Evolutionary conservation across 2,888 invertebrate genomes (phyloP).

Genomic region (Eulithis prunata): DNA sequence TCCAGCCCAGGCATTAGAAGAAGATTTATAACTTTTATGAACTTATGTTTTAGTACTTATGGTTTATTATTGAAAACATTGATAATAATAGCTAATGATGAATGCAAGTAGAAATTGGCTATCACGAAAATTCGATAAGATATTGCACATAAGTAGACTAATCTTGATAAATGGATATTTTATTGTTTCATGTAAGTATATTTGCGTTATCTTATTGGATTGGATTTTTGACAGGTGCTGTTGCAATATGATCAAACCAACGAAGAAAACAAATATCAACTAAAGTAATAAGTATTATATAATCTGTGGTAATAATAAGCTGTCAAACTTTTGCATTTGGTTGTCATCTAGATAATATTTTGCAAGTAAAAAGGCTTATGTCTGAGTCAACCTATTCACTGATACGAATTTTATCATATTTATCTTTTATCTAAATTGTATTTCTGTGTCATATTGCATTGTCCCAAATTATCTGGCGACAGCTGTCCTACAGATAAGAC

Average conservation of each 20-base stretch:
- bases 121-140: conserved; percentile 50
- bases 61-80: conserved; percentile 46
- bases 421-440: conserved; percentile 49
- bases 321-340: too few species aligned
- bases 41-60: too few species aligned
- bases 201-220: conserved; percentile 23
- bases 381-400: too few species aligned
- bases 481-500: conserved; percentile 60
- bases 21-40: too few species aligned
- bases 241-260: not conserved
- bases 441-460: conserved; percentile 48
- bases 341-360: too few species aligned
- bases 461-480: conserved; percentile 62
- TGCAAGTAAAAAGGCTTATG: too few species aligned
- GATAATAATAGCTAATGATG: conserved; percentile 46
- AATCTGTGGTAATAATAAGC: too few species aligned
- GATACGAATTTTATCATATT: not conserved
- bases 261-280: too few species aligned
- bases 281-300: too few species aligned
- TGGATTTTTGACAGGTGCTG: conserved; percentile 1
- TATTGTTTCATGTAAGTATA: not conserved
- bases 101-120: conserved; percentile 42
- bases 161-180: conserved; percentile 15
- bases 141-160: conserved; percentile 38
- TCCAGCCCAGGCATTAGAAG: too few species aligned